Conservation (phyloP, 2,113 vertebrate genomes). For the Brachionichthys hirsutus region DNA sequence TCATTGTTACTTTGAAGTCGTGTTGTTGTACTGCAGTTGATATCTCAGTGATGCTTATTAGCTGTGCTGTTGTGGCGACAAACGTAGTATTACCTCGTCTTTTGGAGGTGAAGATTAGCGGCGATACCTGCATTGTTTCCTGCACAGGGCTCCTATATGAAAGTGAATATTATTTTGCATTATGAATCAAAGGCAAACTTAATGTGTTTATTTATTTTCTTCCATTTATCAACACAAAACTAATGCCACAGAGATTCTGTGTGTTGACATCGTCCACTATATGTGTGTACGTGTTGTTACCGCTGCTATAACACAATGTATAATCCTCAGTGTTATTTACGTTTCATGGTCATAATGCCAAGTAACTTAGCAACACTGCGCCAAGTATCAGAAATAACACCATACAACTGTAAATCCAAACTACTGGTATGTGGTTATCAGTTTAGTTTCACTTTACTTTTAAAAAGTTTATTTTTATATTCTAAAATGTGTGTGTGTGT, state of each 20-base stretch:
- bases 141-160: slow-evolving; percentile 2
- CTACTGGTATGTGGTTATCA: slow-evolving; percentile 71
- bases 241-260: slow-evolving; percentile 27
- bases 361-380: slow-evolving; percentile 67
- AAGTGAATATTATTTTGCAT: slow-evolving; percentile 20
- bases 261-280: slow-evolving; percentile 36
- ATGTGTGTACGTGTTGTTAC: slow-evolving; percentile 30
- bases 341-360: slow-evolving; percentile 59
- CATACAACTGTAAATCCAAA: slow-evolving; percentile 73
- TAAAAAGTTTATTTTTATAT: slow-evolving; percentile 78
- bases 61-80: slow-evolving; percentile 40
- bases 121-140: slow-evolving; percentile 1
- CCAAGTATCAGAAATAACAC: slow-evolving; percentile 65
- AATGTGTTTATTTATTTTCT: slow-evolving; percentile 1
- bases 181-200: slow-evolving; percentile 18
- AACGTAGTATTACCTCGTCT: slow-evolving; percentile 32
- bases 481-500: slow-evolving; percentile 55
- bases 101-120: slow-evolving; percentile 20
- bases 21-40: slow-evolving; percentile 30
- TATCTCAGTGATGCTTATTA: slow-evolving; percentile 39
- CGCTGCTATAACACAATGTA: slow-evolving; percentile 48
- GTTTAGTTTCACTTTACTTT: slow-evolving; percentile 71
- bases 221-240: slow-evolving; percentile 16
- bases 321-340: slow-evolving; percentile 49
- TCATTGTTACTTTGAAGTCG: slow-evolving; percentile 43